Evolutionary conservation across 1,140 invertebrate species (phyloP).

Genomic region (Sinonovacula constricta): DNA sequence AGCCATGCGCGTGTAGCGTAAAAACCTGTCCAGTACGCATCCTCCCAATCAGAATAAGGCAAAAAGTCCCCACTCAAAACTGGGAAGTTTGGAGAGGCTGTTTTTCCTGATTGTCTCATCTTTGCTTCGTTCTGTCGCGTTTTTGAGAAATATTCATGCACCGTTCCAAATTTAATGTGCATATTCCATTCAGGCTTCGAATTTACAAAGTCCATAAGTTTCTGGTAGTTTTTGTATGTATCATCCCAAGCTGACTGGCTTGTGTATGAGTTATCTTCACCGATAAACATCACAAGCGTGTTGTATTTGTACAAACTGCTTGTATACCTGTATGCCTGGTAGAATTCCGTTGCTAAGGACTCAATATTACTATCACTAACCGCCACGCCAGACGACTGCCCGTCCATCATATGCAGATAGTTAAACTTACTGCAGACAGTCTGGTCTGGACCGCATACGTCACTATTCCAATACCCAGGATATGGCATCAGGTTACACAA

Average conservation of each 20-base stretch:
- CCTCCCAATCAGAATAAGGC: conserved; percentile 96
- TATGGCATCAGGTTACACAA: conserved; percentile 94
- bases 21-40: conserved; percentile 97
- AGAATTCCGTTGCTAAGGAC: conserved; percentile 15
- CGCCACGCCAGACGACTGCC: background rate
- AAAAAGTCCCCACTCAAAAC: conserved; percentile 95
- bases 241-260: conserved; percentile 92
- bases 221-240: conserved; percentile 85
- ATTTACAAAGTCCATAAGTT: conserved; percentile 95
- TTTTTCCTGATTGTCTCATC: conserved; percentile 65
- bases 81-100: conserved; percentile 82
- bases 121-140: conserved; percentile 46
- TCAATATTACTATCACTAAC: conserved; percentile 26
- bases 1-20: conserved; percentile 94
- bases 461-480: conserved; percentile 97
- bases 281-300: conserved; percentile 90
- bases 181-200: conserved; percentile 84
- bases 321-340: conserved; percentile 38
- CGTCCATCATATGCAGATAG: conserved; percentile 87
- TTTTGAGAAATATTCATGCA: conserved; percentile 93
- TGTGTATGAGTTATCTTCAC: conserved; percentile 96
- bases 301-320: conserved; percentile 87
- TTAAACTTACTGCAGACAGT: conserved; percentile 96
- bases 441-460: conserved; percentile 86
- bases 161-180: conserved; percentile 92